A percentile compares a stretch with the other conserved stretches of the same genome.
These are phyloP conservation scores for Asobara japonica DNA, from an alignment of 1,140 invertebrate genomes.

Conservation along the genomic window DNA sequence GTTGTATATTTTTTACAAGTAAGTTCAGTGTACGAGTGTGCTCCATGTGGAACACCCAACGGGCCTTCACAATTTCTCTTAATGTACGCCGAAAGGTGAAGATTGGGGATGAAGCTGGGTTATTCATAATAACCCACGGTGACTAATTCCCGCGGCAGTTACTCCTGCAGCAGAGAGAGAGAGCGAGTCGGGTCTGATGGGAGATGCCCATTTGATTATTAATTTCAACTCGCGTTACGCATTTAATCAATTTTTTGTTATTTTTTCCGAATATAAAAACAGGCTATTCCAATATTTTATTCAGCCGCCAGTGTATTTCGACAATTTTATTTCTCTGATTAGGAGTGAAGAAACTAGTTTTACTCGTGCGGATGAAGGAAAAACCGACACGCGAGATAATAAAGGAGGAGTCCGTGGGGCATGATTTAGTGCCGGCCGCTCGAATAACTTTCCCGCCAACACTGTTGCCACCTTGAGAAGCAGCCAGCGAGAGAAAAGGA, in stretches of 20 bases:
- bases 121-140: conserved; percentile 51
- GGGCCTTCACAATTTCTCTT: conserved; percentile 46
- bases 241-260: background rate
- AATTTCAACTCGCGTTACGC: background rate
- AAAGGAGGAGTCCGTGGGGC: conserved; percentile 57
- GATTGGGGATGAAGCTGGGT: conserved; percentile 44
- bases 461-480: conserved; percentile 57
- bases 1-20: background rate
- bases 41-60: background rate
- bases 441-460: conserved; percentile 61
- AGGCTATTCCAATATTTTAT: background rate
- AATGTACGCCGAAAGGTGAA: conserved; percentile 46
- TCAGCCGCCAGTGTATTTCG: background rate
- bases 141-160: conserved; percentile 54
- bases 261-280: background rate
- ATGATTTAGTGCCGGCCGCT: conserved; percentile 59
- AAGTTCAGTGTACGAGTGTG: background rate
- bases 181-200: background rate
- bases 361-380: background rate
- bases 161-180: background rate
- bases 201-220: background rate
- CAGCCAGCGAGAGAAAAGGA: background rate
- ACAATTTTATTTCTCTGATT: conserved; percentile 2
- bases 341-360: background rate
- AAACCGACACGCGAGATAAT: conserved; percentile 53